These are phyloP conservation scores for Apeltes quadracus DNA, from an alignment of 2,113 vertebrate genomes.

Conservation along the genomic window DNA sequence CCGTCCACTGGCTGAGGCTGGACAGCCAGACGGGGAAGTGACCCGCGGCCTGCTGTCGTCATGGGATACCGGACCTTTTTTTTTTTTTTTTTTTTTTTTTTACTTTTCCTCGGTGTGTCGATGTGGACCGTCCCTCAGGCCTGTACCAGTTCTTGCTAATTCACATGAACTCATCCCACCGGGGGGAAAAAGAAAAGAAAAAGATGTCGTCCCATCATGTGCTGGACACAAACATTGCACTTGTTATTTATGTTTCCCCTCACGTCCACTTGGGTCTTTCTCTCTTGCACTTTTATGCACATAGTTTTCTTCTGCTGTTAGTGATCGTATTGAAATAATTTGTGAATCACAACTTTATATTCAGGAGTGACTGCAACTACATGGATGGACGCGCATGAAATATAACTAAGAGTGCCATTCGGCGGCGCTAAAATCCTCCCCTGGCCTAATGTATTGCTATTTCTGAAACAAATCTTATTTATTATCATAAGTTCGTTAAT, in stretches of 20 bases:
- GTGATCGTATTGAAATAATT: background rate
- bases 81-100: background rate
- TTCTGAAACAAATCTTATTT: slow-evolving; percentile 48
- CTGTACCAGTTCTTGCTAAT: background rate
- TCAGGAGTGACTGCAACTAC: background rate
- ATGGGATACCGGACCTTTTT: background rate
- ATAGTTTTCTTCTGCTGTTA: background rate
- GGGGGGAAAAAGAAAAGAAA: background rate
- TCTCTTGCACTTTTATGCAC: slow-evolving; percentile 17
- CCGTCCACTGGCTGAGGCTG: slow-evolving; percentile 88
- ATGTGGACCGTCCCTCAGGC: slow-evolving; percentile 23
- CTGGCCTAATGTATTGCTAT: slow-evolving; percentile 19
- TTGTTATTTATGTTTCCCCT: slow-evolving; percentile 16
- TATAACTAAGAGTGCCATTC: slow-evolving; percentile 30
- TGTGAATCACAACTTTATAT: background rate
- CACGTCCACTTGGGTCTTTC: background rate
- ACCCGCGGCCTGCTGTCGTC: slow-evolving; percentile 32
- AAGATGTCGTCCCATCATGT: slow-evolving; percentile 4
- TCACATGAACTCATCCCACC: slow-evolving; percentile 14
- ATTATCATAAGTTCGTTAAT: slow-evolving; percentile 27
- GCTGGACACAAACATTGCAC: slow-evolving; percentile 7
- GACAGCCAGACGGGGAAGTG: slow-evolving; percentile 79
- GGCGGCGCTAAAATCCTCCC: background rate
- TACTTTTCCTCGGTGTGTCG: background rate
- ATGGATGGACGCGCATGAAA: slow-evolving; percentile 4